A percentile compares a stretch with the other conserved stretches of the same genome.
phyloP scores from a whole-genome alignment of 2,797 vertebrate genomes.

The Hephaestus fuliginosus region DNA sequence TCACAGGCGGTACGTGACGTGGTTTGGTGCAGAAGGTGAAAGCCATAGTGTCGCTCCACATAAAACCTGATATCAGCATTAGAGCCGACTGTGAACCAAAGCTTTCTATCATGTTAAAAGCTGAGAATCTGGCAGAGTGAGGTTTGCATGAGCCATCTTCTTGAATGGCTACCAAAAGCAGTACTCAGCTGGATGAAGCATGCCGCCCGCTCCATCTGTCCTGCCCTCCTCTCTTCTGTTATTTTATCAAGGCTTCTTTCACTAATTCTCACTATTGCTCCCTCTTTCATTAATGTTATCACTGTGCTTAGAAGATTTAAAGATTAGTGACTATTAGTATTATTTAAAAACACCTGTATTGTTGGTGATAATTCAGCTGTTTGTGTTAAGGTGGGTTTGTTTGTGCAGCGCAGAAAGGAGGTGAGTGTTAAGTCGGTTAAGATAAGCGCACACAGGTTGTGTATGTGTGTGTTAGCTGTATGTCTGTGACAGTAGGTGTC shows the following conservation, averaged over 20 bases:
- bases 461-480: conserved; percentile 6
- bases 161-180: conserved; percentile 75
- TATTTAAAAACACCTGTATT: background rate
- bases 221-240: conserved; percentile 65
- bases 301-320: conserved; percentile 3
- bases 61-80: conserved; percentile 23
- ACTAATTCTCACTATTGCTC: conserved; percentile 26
- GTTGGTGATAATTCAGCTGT: conserved; percentile 5
- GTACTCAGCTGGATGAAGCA: conserved; percentile 70
- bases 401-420: background rate
- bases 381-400: conserved; percentile 3
- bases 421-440: background rate
- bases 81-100: conserved; percentile 22
- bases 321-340: background rate
- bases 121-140: conserved; percentile 55
- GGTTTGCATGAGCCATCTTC: conserved; percentile 67
- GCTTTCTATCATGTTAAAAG: conserved; percentile 45
- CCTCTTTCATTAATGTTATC: conserved; percentile 29
- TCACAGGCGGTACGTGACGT: conserved; percentile 17
- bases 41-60: background rate
- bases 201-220: conserved; percentile 75
- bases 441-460: background rate
- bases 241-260: conserved; percentile 57
- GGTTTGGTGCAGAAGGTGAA: conserved; percentile 3
- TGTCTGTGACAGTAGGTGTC: background rate